These are phyloP conservation scores for Spisula subtruncata DNA, from an alignment of 2,888 invertebrate genomes.

Conservation along the genomic window DNA sequence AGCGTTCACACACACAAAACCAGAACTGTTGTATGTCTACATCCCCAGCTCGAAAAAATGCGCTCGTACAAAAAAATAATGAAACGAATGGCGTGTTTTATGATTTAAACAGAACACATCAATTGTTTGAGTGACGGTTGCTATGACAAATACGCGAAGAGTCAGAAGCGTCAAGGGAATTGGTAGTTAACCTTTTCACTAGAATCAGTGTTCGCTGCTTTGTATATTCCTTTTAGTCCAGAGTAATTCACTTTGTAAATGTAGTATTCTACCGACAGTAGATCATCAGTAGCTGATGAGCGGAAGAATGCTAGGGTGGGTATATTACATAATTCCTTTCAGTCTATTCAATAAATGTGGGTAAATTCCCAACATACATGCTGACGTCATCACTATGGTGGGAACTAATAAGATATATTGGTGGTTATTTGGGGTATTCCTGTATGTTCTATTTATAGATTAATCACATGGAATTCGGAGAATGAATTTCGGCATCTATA, in stretches of 20 bases:
- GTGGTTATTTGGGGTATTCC: constrained; percentile 56
- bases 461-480: constrained; percentile 52
- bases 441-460: constrained; percentile 34
- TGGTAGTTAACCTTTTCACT: background rate
- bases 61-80: background rate
- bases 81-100: background rate
- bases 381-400: constrained; percentile 44
- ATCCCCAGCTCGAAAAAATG: background rate
- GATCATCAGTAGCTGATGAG: constrained; percentile 24
- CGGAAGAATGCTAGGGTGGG: constrained; percentile 27
- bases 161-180: constrained; percentile 1
- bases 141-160: constrained; percentile 6
- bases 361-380: background rate
- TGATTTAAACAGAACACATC: background rate
- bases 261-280: background rate
- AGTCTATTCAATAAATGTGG: background rate
- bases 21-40: background rate
- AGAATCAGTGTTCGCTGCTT: background rate
- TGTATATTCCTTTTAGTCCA: background rate
- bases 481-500: constrained; percentile 31
- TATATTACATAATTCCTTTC: constrained; percentile 30
- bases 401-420: constrained; percentile 44
- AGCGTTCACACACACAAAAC: background rate
- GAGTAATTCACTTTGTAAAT: background rate
- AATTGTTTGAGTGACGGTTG: background rate